Conservation (phyloP, 2,113 vertebrate species). For the Phocoena phocoena region DNA sequence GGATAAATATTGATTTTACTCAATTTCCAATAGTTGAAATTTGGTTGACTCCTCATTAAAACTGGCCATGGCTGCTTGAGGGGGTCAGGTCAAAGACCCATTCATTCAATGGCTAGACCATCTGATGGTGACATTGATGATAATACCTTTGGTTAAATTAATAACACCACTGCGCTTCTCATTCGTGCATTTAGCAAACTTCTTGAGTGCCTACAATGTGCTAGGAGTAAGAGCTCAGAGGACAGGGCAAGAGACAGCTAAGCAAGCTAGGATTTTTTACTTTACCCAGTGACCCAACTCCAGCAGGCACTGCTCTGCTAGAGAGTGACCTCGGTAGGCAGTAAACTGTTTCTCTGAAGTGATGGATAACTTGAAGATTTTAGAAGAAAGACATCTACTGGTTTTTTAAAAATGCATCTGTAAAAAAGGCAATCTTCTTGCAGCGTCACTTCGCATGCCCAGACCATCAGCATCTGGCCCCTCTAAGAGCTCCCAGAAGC, state of each 20-base stretch:
- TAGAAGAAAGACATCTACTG: not conserved
- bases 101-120: not conserved
- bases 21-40: not conserved
- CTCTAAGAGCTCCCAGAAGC: not conserved
- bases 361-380: not conserved
- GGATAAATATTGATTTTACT: not conserved
- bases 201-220: not conserved
- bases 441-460: not conserved
- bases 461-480: not conserved
- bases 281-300: not conserved
- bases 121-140: not conserved
- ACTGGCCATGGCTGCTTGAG: not conserved
- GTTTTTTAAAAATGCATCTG: not conserved
- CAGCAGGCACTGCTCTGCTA: not conserved
- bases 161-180: not conserved
- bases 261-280: not conserved
- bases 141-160: slow-evolving; percentile 15
- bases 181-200: not conserved
- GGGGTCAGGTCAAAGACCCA: not conserved
- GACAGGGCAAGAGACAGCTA: not conserved
- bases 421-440: not conserved
- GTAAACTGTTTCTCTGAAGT: not conserved
- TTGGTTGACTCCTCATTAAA: not conserved
- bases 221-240: not conserved
- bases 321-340: not conserved